Evolutionary conservation across 2,113 vertebrate genomes (phyloP), one percentile per base, ranked within the genome.

Genomic region (Bos indicus): DNA sequence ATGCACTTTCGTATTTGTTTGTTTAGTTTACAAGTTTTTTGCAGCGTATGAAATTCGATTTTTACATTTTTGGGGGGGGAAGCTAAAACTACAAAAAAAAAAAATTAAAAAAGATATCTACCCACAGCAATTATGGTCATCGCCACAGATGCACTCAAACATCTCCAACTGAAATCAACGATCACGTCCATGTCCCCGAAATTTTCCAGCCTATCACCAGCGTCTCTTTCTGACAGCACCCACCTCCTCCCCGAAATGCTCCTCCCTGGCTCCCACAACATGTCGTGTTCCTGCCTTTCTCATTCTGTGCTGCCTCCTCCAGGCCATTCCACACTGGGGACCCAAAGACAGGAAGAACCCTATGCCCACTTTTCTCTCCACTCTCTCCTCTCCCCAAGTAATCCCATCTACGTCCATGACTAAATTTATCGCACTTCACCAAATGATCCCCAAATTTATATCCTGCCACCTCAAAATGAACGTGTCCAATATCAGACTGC

Each of bases 381-480:
- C 81, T 77, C 43, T 83, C 48, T 85, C 59, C 67, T 52, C 28
- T 52, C 46, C 62, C 43, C 60, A 88, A 93, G 81, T 84, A 91
- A 92, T 46, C 67, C 84, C 64, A 84, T 16, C 57, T 57, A 87
- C 4, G 7, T 25, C 54, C 30, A 14, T 3, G 25, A 30, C 46
- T 94, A 54, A 48, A 77, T 87, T 90, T 83, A 57, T 11, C 15
- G 5, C 51, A 89, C 89, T 30, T 94, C 46, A 84, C 83, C 40
- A 89, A 59, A 67, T 67, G 48, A 90, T 85, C 89, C 80, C 25
- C 48, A 54, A 90, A 60, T 67, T 40, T 78, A 77, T 88, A 90
- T 48, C 33, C 21, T 90, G 60, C 64, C 62, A 90, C 90, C 86
- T 89, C 88, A 97, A 97, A 96, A 74, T 46, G 43, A 92, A 90